A percentile compares a stretch with the other conserved stretches of the same genome.
Conservation (phyloP, 30 jellyfish, hydroid and myxozoan species). For the Calvadosia cruxmelitensis region DNA sequence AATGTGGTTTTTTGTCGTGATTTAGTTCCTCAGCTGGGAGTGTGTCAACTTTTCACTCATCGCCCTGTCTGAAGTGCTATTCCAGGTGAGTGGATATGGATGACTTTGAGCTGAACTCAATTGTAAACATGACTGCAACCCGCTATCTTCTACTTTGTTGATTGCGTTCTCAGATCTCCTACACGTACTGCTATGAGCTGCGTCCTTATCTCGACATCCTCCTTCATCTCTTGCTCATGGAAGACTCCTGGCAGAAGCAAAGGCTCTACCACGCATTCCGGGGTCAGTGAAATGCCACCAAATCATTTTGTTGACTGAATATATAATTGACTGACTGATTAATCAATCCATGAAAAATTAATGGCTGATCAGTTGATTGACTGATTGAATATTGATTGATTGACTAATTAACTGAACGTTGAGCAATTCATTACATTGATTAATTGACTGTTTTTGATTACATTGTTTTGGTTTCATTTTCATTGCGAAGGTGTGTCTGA, state of each 20-base stretch:
- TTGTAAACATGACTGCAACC: too few relatives aligned
- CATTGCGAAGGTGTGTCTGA: constrained; percentile 79
- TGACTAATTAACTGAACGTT: too few relatives aligned
- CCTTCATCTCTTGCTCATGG: constrained; percentile 74
- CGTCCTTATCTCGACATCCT: constrained; percentile 87
- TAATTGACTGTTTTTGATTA: too few relatives aligned
- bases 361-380: too few relatives aligned
- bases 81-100: constrained; percentile 68
- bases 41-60: constrained; percentile 83
- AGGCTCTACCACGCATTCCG: constrained; percentile 69
- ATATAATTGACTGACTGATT: not conserved
- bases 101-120: too few relatives aligned
- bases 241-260: constrained; percentile 93
- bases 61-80: constrained; percentile 84
- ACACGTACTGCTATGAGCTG: constrained; percentile 81
- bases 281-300: constrained; percentile 24
- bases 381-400: too few relatives aligned
- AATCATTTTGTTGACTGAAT: not conserved
- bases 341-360: too few relatives aligned
- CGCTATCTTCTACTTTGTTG: too few relatives aligned
- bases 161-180: constrained; percentile 51
- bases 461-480: too few relatives aligned
- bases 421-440: too few relatives aligned
- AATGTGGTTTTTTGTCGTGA: constrained; percentile 4
- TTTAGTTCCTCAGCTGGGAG: constrained; percentile 95